Evolutionary conservation across 2,113 vertebrate genomes (phyloP), one percentile per base, ranked within the genome.

Genomic region (Mustela nigripes): DNA sequence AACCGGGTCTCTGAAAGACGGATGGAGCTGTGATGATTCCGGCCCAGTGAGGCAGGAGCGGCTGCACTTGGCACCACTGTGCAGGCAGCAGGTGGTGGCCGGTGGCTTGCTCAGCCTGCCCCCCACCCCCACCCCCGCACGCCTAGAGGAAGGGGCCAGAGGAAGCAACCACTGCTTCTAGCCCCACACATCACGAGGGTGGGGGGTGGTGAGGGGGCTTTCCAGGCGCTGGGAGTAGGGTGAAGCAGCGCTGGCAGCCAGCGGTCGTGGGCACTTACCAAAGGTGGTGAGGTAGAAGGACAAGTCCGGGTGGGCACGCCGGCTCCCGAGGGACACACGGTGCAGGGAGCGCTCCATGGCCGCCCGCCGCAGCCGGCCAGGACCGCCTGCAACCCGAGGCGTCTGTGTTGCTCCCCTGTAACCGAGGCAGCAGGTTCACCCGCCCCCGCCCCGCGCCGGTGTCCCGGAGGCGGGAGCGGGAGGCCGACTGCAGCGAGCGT

Each of bases 231-330:
- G 86, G 19, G 16, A 21, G 81, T 76, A 19, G 36, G 67, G n/a
- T n/a, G 5, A 14, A 14, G 36, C 21, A 16, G 48, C 45, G 33
- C 74, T 15, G 56, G 28, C 71, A 21, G 82, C 94, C 45, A 28
- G 65, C 31, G 42, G 62, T 31, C 48, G 42, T 62, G 39, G 42
- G 1, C 84, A 98, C 97, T 98, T 98, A 99, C 99, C 99, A 42
- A 98, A 98, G 2, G 98, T 99, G 94, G 95, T 65, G 97, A 99
- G 98, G 95, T 97, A 98, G 94, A 99, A 99, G 18, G 99, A 93
- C 21, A 98, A 65, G 81, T 98, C 98, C 62, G 91, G 95, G 18
- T 85, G 88, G 48, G 91, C 93, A 21, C 97, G 97, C 63, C 80
- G 97, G 96, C 95, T 98, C 94, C 97, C 92, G 5, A 98, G 97